These are phyloP conservation scores for Dasypus novemcinctus DNA, from an alignment of 2,113 vertebrate genomes.

Conservation along the genomic window DNA sequence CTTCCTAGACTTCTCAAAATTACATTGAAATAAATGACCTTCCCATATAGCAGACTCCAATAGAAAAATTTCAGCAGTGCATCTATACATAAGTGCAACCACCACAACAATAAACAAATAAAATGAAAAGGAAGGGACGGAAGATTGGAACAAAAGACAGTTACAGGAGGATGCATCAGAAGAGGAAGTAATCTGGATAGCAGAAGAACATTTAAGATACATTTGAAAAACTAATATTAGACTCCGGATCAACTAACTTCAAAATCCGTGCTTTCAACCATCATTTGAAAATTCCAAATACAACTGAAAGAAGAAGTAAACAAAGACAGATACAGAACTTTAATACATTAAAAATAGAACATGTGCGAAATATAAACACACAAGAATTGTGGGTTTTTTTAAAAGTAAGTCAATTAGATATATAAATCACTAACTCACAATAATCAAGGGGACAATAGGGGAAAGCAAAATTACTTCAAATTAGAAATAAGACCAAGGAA, in stretches of 20 bases:
- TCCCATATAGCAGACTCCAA: neutral
- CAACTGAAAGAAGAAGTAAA: neutral
- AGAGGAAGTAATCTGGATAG: neutral
- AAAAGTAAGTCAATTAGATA: neutral
- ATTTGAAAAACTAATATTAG: constrained; percentile 6
- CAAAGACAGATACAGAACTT: neutral
- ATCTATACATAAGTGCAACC: neutral
- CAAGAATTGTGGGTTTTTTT: neutral
- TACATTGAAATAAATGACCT: neutral
- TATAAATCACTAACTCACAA: neutral
- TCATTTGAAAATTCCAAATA: neutral
- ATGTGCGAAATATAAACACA: neutral
- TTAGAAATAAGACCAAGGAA: neutral
- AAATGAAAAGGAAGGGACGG: neutral
- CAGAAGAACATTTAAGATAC: neutral
- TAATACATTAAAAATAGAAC: neutral
- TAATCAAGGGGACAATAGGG: neutral
- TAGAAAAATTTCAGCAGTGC: neutral
- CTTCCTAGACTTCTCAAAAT: neutral
- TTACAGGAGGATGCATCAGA: constrained; percentile 7
- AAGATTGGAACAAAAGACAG: neutral
- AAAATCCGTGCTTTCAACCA: constrained; percentile 11
- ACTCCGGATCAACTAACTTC: neutral
- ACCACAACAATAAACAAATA: neutral
- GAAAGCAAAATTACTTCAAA: neutral